A percentile compares a stretch with the other conserved stretches of the same genome.
Evolutionary conservation across 2,113 vertebrate genomes (phyloP).

Genomic region (Cairina moschata): DNA sequence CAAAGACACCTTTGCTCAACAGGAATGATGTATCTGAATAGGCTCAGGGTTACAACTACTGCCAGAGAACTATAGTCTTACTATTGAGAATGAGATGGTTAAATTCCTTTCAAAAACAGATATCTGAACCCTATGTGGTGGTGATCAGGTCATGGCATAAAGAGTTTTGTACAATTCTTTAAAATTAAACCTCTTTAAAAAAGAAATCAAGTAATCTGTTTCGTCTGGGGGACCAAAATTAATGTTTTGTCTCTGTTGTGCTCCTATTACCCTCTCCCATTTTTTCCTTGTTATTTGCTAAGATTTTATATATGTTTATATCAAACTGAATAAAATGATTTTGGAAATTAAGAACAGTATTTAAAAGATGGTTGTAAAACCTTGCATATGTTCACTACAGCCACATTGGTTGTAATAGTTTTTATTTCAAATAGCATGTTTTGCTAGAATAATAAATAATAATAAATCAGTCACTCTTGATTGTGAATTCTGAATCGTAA

Average conservation of each 20-base stretch:
- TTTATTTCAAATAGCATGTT: not conserved
- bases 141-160: not conserved
- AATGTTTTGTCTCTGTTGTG: not conserved
- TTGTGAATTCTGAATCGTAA: conserved; percentile 26
- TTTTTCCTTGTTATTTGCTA: not conserved
- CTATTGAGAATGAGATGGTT: not conserved
- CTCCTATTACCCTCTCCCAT: fast-evolving
- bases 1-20: not conserved
- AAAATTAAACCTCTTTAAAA: not conserved
- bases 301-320: not conserved
- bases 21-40: not conserved
- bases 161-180: not conserved
- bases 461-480: not conserved
- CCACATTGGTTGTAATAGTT: not conserved
- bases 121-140: not conserved
- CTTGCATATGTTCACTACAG: not conserved
- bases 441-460: not conserved
- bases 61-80: not conserved
- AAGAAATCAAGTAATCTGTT: not conserved
- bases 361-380: not conserved
- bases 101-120: not conserved
- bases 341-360: not conserved
- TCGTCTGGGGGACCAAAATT: not conserved
- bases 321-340: not conserved
- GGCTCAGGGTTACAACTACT: not conserved